These are phyloP conservation scores for Sebastes diaconus DNA, from an alignment of 2,797 vertebrate species.

Conservation along the genomic window DNA sequence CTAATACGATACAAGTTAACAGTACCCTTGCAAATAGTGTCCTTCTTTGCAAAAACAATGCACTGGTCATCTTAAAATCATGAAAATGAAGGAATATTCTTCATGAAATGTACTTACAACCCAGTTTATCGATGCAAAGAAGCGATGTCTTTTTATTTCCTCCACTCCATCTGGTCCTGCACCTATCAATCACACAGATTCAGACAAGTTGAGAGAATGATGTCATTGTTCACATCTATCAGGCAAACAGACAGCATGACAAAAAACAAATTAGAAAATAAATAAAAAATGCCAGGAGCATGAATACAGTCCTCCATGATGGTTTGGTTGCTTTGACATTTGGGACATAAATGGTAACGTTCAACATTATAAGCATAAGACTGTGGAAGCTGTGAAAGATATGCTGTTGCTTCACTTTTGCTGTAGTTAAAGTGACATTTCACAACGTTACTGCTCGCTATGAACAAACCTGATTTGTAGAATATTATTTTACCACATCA, in stretches of 20 bases:
- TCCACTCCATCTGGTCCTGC: slow-evolving; percentile 87
- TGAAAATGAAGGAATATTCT: neutral
- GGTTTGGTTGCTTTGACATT: neutral
- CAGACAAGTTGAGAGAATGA: slow-evolving; percentile 4
- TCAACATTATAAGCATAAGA: neutral
- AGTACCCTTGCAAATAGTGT: neutral
- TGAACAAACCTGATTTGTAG: neutral
- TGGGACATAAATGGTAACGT: neutral
- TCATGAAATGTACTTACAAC: slow-evolving; percentile 76
- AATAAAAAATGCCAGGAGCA: neutral
- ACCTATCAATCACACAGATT: slow-evolving; percentile 66
- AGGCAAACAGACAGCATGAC: neutral
- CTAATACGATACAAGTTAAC: neutral
- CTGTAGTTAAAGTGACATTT: neutral
- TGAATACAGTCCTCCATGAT: neutral
- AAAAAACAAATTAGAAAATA: neutral
- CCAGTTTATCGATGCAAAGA: slow-evolving; percentile 87
- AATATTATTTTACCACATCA: neutral
- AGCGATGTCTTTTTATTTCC: slow-evolving; percentile 86
- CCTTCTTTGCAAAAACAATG: neutral
- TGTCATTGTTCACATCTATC: neutral
- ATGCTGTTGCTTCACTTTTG: neutral
- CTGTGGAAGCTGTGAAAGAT: neutral
- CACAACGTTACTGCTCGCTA: neutral
- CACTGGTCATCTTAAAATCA: neutral